phyloP scores from a whole-genome alignment of 2,888 invertebrate genomes.

The Platypus cylindrus region DNA sequence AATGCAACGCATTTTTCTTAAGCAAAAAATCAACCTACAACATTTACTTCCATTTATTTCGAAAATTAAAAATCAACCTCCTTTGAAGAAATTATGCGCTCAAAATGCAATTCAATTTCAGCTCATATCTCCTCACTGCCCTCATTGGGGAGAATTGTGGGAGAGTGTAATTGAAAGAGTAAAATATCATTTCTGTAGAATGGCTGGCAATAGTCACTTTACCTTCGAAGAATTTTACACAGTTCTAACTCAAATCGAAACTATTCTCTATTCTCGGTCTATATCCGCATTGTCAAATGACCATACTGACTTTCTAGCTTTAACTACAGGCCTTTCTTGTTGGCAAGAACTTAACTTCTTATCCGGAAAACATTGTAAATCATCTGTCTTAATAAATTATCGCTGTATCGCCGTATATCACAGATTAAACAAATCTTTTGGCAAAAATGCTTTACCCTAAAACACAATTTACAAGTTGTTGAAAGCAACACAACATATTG shows the following conservation, averaged over 20 bases:
- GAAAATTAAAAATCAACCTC: too few relatives aligned
- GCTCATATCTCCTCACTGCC: conserved; percentile 4
- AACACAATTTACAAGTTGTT: too few relatives aligned
- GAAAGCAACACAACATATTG: too few relatives aligned
- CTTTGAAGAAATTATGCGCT: too few relatives aligned
- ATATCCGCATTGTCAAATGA: conserved; percentile 4
- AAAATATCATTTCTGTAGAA: conserved; percentile 2
- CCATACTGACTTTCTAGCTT: conserved; percentile 2
- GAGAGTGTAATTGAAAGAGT: conserved; percentile 4
- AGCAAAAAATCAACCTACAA: too few relatives aligned
- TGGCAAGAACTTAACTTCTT: conserved; percentile 4
- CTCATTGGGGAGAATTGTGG: conserved; percentile 8
- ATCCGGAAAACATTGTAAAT: conserved; percentile 5
- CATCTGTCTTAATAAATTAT: too few relatives aligned
- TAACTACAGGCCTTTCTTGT: conserved; percentile 6
- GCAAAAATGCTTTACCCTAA: too few relatives aligned
- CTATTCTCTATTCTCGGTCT: conserved; percentile 6
- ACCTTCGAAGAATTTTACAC: conserved; percentile 7
- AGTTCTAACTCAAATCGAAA: conserved; percentile 5
- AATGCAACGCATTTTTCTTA: too few relatives aligned
- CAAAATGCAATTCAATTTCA: conserved; percentile 6
- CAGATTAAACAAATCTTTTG: too few relatives aligned
- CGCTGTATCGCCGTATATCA: too few relatives aligned
- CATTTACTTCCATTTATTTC: too few relatives aligned
- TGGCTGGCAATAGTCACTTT: conserved; percentile 3